A percentile compares a stretch with the other conserved stretches of the same genome.
Conservation (phyloP, 2,113 vertebrate species). For the Muntiacus muntjak region DNA sequence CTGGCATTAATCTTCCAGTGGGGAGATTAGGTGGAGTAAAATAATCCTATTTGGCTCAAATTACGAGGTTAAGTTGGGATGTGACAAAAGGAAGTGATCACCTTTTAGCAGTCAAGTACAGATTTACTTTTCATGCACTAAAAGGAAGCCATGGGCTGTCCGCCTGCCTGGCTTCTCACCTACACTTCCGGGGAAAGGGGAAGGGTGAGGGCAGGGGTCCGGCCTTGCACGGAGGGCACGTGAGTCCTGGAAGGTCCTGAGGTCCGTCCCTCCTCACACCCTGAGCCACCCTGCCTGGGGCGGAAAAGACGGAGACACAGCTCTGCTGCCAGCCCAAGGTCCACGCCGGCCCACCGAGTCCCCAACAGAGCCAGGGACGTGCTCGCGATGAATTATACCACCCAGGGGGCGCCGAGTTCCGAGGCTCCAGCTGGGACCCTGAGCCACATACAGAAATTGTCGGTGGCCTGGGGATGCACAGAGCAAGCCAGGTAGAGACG, state of each 20-base stretch:
- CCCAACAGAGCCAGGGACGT: background rate
- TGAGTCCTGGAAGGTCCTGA: background rate
- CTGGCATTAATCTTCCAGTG: background rate
- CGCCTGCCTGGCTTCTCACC: background rate
- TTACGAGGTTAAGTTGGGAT: no score
- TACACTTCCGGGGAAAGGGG: background rate
- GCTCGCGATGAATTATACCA: background rate
- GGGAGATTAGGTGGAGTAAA: background rate
- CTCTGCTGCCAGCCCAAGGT: background rate
- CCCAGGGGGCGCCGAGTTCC: background rate
- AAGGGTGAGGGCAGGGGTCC: background rate
- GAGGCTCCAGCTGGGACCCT: background rate
- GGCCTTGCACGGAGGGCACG: background rate
- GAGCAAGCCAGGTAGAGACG: background rate
- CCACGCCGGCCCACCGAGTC: background rate
- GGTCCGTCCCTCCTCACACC: background rate
- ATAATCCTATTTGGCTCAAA: background rate
- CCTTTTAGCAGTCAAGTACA: background rate
- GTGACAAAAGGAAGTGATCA: background rate
- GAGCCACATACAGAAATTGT: background rate
- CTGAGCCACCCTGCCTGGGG: background rate
- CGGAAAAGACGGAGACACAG: accelerated
- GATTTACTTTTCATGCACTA: background rate
- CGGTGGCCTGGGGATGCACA: background rate
- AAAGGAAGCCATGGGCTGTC: background rate